phyloP scores from a whole-genome alignment of 2,797 vertebrate genomes.

The Diplodus puntazzo region DNA sequence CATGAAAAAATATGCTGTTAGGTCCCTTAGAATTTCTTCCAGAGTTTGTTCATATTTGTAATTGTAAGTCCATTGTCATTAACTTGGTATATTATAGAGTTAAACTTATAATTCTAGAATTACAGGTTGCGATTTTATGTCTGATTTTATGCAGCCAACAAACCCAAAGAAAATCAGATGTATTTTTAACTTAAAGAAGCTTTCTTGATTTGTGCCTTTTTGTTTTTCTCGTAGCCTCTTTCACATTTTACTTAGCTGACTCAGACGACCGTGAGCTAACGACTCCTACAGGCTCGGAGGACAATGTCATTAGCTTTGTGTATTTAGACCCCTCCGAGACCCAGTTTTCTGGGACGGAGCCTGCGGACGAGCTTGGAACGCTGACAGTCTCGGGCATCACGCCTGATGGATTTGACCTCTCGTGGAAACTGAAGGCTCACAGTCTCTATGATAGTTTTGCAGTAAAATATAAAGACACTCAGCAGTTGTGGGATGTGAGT shows the following conservation, averaged over 20 bases:
- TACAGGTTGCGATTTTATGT: not conserved
- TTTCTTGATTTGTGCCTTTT: slow-evolving; percentile 68
- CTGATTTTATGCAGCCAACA: not conserved
- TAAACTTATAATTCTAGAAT: not conserved
- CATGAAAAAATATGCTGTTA: not conserved
- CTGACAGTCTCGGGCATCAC: slow-evolving; percentile 72
- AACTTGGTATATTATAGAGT: not conserved
- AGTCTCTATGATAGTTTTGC: slow-evolving; percentile 71
- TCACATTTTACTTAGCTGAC: slow-evolving; percentile 84
- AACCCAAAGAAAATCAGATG: slow-evolving; percentile 7
- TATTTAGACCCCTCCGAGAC: slow-evolving; percentile 73
- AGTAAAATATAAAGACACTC: slow-evolving; percentile 76
- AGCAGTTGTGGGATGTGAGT: slow-evolving; percentile 59
- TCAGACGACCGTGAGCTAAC: slow-evolving; percentile 75
- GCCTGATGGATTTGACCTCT: slow-evolving; percentile 78
- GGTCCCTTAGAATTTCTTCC: not conserved
- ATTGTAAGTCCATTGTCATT: not conserved
- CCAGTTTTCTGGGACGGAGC: slow-evolving; percentile 66
- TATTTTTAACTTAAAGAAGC: slow-evolving; percentile 7
- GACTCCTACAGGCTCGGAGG: slow-evolving; percentile 68
- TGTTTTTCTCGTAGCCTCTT: slow-evolving; percentile 80
- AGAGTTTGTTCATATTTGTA: not conserved
- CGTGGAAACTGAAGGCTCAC: slow-evolving; percentile 69
- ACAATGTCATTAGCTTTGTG: slow-evolving; percentile 81
- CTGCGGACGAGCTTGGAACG: slow-evolving; percentile 61